Evolutionary conservation across 2,797 vertebrate genomes (phyloP).

Genomic region (Myotis vivesi): DNA sequence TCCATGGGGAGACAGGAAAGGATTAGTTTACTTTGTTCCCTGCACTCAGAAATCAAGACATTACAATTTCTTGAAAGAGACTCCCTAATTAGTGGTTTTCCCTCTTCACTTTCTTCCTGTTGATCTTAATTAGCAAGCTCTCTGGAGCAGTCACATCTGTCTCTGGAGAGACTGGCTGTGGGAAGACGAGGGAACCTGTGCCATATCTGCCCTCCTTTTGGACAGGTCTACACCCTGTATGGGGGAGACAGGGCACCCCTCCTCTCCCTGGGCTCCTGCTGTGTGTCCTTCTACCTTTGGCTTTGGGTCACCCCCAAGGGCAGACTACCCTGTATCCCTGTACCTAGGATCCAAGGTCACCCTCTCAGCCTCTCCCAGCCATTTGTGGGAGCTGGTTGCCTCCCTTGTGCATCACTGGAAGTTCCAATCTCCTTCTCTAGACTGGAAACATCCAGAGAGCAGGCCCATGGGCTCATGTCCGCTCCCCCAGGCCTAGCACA

Average conservation of each 20-base stretch:
- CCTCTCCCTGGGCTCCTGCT: too few relatives aligned
- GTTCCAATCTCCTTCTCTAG: neutral
- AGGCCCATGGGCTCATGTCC: neutral
- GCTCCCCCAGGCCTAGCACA: neutral
- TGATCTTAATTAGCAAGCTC: neutral
- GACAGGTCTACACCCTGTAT: accelerated
- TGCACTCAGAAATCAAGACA: neutral
- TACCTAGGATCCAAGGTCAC: accelerated
- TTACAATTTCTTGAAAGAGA: neutral
- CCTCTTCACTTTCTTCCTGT: neutral
- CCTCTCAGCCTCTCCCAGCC: neutral
- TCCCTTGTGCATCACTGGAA: too few relatives aligned
- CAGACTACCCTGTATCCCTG: neutral
- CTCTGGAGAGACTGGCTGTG: neutral
- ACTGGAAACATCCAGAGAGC: neutral
- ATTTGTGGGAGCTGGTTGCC: neutral
- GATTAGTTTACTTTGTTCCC: neutral
- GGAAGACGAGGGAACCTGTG: neutral
- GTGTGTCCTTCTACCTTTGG: neutral
- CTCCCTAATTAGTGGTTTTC: neutral
- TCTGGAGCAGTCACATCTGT: neutral
- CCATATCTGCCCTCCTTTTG: neutral
- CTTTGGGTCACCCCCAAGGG: accelerated
- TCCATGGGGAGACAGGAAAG: neutral
- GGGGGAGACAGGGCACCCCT: accelerated